Evolutionary conservation across 2,797 vertebrate genomes (phyloP), one percentile per base, ranked within the genome.

Genomic region (Phylloscopus collybita): DNA sequence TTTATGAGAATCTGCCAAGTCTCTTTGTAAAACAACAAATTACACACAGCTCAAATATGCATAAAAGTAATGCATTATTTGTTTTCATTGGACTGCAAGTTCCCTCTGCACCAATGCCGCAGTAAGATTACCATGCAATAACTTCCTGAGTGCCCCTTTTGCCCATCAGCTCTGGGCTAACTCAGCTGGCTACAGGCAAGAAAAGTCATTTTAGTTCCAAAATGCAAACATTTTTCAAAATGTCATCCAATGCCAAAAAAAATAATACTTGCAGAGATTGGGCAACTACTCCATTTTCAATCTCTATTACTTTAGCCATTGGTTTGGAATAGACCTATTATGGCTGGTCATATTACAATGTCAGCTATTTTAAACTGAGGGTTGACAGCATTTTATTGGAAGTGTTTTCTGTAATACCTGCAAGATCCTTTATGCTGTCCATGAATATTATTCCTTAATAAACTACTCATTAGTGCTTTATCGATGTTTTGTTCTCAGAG

Each of bases 191-290:
- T 83, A 34, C 71, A 72, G 88, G 90, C 88, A 96, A 92, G 79
- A 88, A 84, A 95, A 93, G 29, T 59, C 4, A 95, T 93, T 95
- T 94, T 80, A 32, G 36, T 87, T 91, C 53, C 82, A 89, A 96
- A 93, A 96, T 89, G 50, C 82, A 95, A 93, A 79, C 73, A 86
- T 96, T 95, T 90, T 94, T 96, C 92, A 88, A 71, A 74, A 87
- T 91, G 84, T 86, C 78, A 61, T 76, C 53, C 25, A 32, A 50
- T 83, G 73, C 84, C 53, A 74, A 59, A 85, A 91, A 75, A 90
- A 84, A 56, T 1, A 76, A 54, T 56, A 89, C 74, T 92, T 80
- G 8, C 42, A 70, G 79, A 80, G n/a, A 67, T 51, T 94, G 76
- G 78, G 61, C 6, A 32, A 81, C 73, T 66, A 27, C 19, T 92